Evolutionary conservation across 2,113 vertebrate genomes (phyloP).

Genomic region (Psammodynastes pulverulentus): DNA sequence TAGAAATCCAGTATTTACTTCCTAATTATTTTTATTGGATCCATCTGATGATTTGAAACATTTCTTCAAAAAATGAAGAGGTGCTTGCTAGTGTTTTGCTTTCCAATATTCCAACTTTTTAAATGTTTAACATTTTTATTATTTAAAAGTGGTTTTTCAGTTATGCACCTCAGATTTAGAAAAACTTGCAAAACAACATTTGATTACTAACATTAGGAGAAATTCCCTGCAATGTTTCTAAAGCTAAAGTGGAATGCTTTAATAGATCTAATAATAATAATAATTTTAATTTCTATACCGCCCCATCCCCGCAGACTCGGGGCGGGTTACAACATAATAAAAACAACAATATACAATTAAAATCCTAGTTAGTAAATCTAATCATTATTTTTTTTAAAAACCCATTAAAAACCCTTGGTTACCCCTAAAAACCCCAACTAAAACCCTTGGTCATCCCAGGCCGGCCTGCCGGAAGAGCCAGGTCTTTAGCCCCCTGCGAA

Average conservation of each 20-base stretch:
- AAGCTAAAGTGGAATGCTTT: not conserved
- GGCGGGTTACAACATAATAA: too few species aligned
- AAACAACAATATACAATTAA: too few species aligned
- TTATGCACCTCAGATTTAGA: not conserved
- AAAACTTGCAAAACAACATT: not conserved
- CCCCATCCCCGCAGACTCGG: too few species aligned
- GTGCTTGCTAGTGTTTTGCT: not conserved
- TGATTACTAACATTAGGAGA: not conserved
- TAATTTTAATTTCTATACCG: too few species aligned
- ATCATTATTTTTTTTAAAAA: too few species aligned
- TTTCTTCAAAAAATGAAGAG: not conserved
- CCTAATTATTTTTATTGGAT: not conserved
- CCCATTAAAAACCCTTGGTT: too few species aligned
- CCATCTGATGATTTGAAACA: not conserved
- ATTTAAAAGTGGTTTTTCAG: not conserved
- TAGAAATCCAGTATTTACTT: not conserved
- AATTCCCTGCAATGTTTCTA: not conserved
- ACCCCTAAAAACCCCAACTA: too few species aligned
- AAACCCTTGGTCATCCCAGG: too few species aligned
- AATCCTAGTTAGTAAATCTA: too few species aligned
- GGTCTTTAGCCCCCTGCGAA: too few species aligned
- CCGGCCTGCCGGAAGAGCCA: too few species aligned
- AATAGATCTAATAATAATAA: conserved; percentile 10
- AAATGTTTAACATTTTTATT: not conserved
- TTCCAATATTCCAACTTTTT: not conserved